Evolutionary conservation across 2,797 vertebrate genomes (phyloP).

Genomic region (Carapus acus): DNA sequence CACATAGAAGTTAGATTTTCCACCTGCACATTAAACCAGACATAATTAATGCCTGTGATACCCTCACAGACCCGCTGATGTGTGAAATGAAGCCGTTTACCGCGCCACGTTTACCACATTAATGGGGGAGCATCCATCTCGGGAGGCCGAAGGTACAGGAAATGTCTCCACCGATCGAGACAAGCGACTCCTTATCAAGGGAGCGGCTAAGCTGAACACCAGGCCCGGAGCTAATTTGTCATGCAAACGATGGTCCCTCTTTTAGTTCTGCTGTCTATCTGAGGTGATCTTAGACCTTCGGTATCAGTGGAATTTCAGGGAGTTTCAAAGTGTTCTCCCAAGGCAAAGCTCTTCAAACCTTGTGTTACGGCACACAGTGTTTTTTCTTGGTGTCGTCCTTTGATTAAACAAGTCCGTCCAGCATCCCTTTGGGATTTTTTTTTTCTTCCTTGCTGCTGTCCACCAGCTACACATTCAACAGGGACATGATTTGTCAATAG

Average conservation of each 20-base stretch:
- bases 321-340: conserved; percentile 24
- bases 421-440: conserved; percentile 7
- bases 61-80: conserved; percentile 15
- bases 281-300: background rate
- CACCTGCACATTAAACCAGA: conserved; percentile 24
- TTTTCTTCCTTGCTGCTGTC: background rate
- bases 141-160: conserved; percentile 6
- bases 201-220: no score
- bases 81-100: conserved; percentile 12
- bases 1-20: conserved; percentile 26
- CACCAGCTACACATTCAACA: no score
- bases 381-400: no score
- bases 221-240: no score
- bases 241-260: no score
- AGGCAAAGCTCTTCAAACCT: conserved; percentile 24
- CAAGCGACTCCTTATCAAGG: no score
- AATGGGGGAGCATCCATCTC: conserved; percentile 19
- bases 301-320: conserved; percentile 5
- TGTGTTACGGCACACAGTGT: no score
- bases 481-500: no score
- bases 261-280: no score
- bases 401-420: no score
- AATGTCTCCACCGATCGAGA: no score
- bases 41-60: conserved; percentile 24
- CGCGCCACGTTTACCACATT: background rate